Evolutionary conservation across 2,113 vertebrate species (phyloP).

Genomic region (Ochotona curzoniae): DNA sequence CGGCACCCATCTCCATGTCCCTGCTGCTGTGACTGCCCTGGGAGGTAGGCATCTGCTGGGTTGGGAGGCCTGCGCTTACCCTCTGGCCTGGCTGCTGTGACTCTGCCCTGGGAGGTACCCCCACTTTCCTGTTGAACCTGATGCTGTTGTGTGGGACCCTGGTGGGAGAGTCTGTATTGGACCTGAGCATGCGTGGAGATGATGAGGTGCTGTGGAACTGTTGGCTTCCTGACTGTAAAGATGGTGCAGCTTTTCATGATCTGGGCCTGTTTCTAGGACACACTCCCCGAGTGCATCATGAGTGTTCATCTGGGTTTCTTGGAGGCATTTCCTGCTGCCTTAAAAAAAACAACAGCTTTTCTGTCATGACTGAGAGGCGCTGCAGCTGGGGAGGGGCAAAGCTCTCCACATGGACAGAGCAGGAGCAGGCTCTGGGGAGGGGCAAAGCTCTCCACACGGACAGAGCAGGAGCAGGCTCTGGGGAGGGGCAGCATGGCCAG

Average conservation of each 20-base stretch:
- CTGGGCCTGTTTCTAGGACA: background rate
- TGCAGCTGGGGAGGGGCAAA: background rate
- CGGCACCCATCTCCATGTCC: background rate
- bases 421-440: too few relatives aligned
- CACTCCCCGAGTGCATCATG: background rate
- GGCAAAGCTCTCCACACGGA: background rate
- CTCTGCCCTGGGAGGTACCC: background rate
- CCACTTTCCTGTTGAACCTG: background rate
- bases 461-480: too few relatives aligned
- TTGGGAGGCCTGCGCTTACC: background rate
- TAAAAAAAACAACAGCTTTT: background rate
- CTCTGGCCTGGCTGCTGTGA: too few relatives aligned
- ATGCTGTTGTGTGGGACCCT: background rate
- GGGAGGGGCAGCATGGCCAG: background rate
- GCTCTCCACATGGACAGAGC: background rate
- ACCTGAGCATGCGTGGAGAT: background rate
- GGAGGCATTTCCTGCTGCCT: background rate
- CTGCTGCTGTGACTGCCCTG: background rate
- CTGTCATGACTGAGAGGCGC: background rate
- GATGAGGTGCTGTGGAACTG: background rate
- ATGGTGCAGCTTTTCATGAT: background rate
- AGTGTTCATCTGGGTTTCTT: background rate
- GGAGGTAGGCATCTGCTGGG: background rate
- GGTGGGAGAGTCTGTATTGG: background rate
- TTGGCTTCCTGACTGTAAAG: background rate